Evolutionary conservation across 2,888 invertebrate species (phyloP).

Genomic region (Amphipyra tragopoginis): DNA sequence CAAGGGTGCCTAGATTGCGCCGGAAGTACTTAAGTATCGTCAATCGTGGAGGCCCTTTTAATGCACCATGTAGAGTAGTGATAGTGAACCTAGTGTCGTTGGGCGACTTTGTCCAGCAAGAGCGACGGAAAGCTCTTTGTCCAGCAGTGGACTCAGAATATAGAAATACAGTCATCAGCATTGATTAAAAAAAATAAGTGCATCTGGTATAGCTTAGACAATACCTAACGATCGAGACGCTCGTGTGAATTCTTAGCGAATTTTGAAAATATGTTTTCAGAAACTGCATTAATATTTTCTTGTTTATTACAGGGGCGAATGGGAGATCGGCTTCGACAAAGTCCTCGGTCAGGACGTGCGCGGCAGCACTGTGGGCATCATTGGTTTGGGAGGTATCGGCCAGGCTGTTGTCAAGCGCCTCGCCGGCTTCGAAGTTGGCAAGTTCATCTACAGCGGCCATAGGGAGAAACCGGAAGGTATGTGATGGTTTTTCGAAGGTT

Average conservation of each 20-base stretch:
- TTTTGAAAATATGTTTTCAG: background rate
- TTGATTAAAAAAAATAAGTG: background rate
- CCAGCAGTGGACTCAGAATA: too few relatives aligned
- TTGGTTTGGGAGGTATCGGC: constrained; percentile 96
- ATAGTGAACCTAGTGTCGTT: too few relatives aligned
- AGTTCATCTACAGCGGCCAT: constrained; percentile 94
- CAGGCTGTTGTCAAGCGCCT: constrained; percentile 94
- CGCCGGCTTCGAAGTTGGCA: constrained; percentile 93
- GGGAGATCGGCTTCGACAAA: constrained; percentile 93
- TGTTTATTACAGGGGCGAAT: constrained; percentile 89
- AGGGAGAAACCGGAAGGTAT: constrained; percentile 91
- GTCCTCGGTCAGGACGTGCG: constrained; percentile 94
- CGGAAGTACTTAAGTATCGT: too few relatives aligned
- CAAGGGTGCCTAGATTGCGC: too few relatives aligned
- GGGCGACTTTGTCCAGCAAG: too few relatives aligned
- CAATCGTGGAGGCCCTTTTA: too few relatives aligned
- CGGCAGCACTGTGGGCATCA: constrained; percentile 95
- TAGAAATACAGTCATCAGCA: too few relatives aligned
- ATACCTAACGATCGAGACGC: constrained; percentile 12
- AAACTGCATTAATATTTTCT: background rate
- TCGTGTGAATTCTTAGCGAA: constrained; percentile 1
- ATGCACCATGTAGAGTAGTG: too few relatives aligned
- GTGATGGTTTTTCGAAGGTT: background rate
- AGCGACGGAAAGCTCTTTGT: too few relatives aligned
- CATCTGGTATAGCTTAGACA: background rate